Base-by-base conservation (phyloP, 2,797 vertebrate species). In the Macroramphosus scolopax region DNA sequence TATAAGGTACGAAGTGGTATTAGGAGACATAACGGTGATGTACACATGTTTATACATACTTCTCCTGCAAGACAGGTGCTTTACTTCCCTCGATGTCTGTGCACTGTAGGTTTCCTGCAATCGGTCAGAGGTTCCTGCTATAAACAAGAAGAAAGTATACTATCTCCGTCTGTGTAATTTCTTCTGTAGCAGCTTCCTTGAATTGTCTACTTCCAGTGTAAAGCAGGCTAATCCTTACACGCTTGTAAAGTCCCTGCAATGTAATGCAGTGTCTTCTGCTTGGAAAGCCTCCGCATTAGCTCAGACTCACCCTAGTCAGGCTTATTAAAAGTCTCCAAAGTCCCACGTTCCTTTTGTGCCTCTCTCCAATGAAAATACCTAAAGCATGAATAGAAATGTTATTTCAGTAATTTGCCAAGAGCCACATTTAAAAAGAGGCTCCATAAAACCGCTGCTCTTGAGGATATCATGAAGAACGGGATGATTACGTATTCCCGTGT, bases 261-360 rank as follows among this genome's bases (percentile, higher is more conserved):
- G 54, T 67, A 72, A 72, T 57, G 43, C 63, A 59, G 66, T 48
- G 66, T 59, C 51, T 70, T 52, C 52, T 54, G 58, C 71, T 75
- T 37, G 46, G 68, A 82, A 80, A 72, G 68, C 78, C 65, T 68
- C 60, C 5, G 24, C 72, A 73, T 78, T 80, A 81, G 84, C 81
- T 79, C 68, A 68, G 45, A 46, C 72, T 80, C 62, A 77, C 71
- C 79, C 77, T 55, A 51, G 57, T 68, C 66, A 38, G 20, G 69
- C 30, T 53, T 56, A 72, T 82, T 75, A 67, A 72, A 77, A 73
- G 66, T 70, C 49, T 22, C 54, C 47, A 37, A 51, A 69, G 41
- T 66, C 59, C 47, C 38, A 54, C 48, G 31, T 61, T 13, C 74
- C 74, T 62, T 75, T 75, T 78, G 54, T 78, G 49, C 30, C 17